These are phyloP conservation scores for Limnephilus rhombicus DNA, from an alignment of 2,888 invertebrate species.

Conservation along the genomic window DNA sequence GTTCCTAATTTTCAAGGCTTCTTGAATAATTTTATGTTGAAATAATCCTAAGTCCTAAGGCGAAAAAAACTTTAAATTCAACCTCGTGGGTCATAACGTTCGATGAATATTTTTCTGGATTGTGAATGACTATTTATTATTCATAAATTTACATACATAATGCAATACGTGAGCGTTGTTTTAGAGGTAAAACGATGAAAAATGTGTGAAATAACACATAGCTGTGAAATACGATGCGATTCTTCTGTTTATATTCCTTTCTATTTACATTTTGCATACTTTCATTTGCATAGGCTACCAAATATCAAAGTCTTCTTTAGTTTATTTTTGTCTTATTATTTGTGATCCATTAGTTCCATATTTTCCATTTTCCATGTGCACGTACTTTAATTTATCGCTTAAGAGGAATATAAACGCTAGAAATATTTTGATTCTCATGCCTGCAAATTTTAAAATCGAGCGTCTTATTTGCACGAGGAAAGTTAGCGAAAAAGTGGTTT, in stretches of 20 bases:
- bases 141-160: background rate
- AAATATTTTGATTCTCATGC: too few species aligned
- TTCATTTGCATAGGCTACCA: background rate
- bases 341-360: background rate
- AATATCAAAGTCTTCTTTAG: background rate
- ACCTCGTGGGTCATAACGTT: background rate
- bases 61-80: background rate
- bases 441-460: too few species aligned
- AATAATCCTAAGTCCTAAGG: background rate
- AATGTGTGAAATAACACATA: background rate
- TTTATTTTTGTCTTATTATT: background rate
- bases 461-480: too few species aligned
- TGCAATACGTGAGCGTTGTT: background rate
- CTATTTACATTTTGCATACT: background rate
- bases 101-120: background rate
- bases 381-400: too few species aligned
- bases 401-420: too few species aligned
- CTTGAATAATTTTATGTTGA: background rate
- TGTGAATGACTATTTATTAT: background rate
- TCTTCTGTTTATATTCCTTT: background rate
- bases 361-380: too few species aligned
- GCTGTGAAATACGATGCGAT: background rate
- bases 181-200: background rate
- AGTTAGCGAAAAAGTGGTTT: too few species aligned
- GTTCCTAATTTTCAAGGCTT: background rate